Conservation (phyloP, 2,113 vertebrate species). For the Xiphophorus maculatus region DNA sequence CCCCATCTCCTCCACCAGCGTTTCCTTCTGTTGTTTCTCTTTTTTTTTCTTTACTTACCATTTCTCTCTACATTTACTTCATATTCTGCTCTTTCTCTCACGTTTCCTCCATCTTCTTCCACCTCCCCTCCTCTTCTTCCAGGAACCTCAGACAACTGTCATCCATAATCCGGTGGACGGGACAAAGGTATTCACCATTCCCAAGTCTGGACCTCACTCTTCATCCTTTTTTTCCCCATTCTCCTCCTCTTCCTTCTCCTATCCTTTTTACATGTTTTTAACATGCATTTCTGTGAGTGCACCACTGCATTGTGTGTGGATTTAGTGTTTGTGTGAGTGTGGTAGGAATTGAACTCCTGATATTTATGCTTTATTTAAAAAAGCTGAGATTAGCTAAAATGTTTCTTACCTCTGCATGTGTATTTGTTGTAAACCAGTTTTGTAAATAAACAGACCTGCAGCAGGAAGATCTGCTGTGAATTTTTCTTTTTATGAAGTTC, state of each 20-base stretch:
- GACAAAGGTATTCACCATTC: constrained; percentile 72
- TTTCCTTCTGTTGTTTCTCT: constrained; percentile 50
- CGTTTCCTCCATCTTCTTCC: constrained; percentile 39
- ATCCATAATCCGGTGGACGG: constrained; percentile 81
- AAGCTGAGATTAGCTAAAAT: background rate
- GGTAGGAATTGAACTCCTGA: constrained; percentile 2
- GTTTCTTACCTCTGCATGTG: background rate
- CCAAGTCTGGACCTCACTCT: constrained; percentile 33
- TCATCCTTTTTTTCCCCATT: constrained; percentile 32
- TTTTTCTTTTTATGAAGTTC: background rate
- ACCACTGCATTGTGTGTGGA: constrained; percentile 12
- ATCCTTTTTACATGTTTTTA: constrained; percentile 23
- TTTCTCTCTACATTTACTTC: constrained; percentile 41
- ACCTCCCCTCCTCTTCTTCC: constrained; percentile 44
- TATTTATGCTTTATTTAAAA: background rate
- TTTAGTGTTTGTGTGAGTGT: constrained; percentile 6
- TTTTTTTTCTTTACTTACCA: constrained; percentile 32
- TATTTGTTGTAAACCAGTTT: background rate
- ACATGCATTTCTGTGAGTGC: constrained; percentile 44
- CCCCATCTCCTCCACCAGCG: constrained; percentile 35
- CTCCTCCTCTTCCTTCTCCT: constrained; percentile 40
- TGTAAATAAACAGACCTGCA: background rate
- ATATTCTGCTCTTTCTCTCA: constrained; percentile 38
- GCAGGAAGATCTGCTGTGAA: background rate
- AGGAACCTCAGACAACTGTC: constrained; percentile 82